phyloP scores from a whole-genome alignment of 2,888 invertebrate genomes.

The Priapulus caudatus region DNA sequence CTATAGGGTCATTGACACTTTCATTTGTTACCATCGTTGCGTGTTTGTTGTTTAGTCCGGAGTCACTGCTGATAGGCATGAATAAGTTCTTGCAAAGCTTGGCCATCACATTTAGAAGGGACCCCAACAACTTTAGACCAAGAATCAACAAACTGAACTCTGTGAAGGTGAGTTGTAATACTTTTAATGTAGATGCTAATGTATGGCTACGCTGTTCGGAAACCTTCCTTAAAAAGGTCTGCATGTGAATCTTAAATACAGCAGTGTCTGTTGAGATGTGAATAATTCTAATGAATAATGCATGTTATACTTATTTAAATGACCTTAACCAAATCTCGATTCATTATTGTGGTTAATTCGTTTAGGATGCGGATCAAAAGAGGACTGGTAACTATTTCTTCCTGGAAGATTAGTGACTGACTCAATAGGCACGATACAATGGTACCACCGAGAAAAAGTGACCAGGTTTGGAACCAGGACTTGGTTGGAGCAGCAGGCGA shows the following conservation, averaged over 20 bases:
- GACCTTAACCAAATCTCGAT: not conserved
- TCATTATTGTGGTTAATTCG: too few relatives aligned
- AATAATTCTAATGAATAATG: too few relatives aligned
- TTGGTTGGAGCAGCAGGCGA: too few relatives aligned
- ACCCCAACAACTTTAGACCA: slow-evolving; percentile 96
- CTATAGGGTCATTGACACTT: too few relatives aligned
- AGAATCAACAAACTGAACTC: slow-evolving; percentile 93
- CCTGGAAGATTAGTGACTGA: slow-evolving; percentile 92
- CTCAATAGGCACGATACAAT: too few relatives aligned
- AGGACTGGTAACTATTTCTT: slow-evolving; percentile 96
- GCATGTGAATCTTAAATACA: too few relatives aligned
- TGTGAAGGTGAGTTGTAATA: slow-evolving; percentile 64
- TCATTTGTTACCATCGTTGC: too few relatives aligned
- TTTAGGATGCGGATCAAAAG: slow-evolving; percentile 89
- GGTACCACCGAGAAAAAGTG: too few relatives aligned
- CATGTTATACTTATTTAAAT: too few relatives aligned
- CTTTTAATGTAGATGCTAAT: not conserved
- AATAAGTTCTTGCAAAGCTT: slow-evolving; percentile 87
- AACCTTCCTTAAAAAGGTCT: not conserved
- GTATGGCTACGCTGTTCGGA: not conserved
- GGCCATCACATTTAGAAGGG: slow-evolving; percentile 93
- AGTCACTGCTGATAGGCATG: slow-evolving; percentile 87
- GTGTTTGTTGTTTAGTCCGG: slow-evolving; percentile 46
- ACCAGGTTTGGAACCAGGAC: too few relatives aligned
- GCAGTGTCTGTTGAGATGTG: too few relatives aligned